Conservation (phyloP, 37 sponge, comb jelly and placozoan genomes). For the Hormiphora californensis region DNA sequence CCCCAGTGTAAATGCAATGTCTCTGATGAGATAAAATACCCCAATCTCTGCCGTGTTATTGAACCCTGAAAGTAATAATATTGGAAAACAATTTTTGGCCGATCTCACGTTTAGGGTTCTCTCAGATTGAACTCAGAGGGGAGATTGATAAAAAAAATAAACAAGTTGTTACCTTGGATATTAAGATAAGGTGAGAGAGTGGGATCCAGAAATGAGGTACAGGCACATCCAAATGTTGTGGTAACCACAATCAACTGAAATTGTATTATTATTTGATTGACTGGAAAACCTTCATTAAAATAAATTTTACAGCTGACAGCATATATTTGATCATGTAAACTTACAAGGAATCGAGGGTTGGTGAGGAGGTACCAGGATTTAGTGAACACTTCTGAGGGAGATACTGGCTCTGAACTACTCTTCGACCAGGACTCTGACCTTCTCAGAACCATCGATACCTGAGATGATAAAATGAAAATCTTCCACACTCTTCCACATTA, state of each 20-base stretch:
- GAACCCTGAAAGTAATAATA: background rate
- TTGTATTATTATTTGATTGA: background rate
- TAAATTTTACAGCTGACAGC: background rate
- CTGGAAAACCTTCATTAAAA: no score
- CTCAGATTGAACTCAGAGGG: background rate
- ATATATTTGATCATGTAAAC: background rate
- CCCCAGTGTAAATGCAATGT: constrained; percentile 16
- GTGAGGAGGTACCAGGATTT: constrained; percentile 32
- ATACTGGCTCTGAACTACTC: no score
- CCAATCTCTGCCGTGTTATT: constrained; percentile 41
- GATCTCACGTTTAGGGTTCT: no score
- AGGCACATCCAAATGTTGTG: constrained; percentile 7
- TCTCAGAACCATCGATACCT: no score
- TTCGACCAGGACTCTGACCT: no score
- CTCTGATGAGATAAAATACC: constrained; percentile 11
- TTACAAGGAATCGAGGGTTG: constrained; percentile 13
- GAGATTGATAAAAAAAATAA: background rate
- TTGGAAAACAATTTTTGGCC: background rate
- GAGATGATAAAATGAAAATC: no score
- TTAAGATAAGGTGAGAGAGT: constrained; percentile 41
- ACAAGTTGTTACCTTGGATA: background rate
- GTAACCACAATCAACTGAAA: constrained; percentile 52
- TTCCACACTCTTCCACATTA: no score
- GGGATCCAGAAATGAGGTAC: constrained; percentile 45
- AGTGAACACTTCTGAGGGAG: background rate